Base-by-base conservation (phyloP, 2,797 vertebrate genomes). In the Glossophaga mutica region DNA sequence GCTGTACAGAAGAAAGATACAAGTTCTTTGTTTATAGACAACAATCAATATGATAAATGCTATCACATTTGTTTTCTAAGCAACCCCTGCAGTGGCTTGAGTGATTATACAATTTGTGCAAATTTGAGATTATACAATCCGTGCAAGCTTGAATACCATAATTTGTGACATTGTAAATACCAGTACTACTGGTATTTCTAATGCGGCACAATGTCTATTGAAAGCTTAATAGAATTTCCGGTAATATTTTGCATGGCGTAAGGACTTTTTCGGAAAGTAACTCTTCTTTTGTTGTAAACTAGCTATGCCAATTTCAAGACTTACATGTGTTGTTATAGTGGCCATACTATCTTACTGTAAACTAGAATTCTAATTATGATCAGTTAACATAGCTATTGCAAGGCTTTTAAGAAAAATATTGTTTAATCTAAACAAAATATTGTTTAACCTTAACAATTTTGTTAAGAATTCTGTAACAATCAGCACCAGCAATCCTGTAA, bases 371-470 rank as follows among this genome's bases (percentile, higher is more conserved):
- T 96, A 95, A 95, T 91, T 96, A 91, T 87, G 96, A 96, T 95
- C 73, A 95, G 85, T 95, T 97, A 88, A 81, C 37, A 70, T 90
- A 96, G 96, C 92, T 97, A 48, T 68, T 94, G 46, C 34, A 87
- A 86, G 94, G 46, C 34, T 85, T 95, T 97, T 95, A 96, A 90
- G 88, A 82, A 97, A 96, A 96, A 93, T 46, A 90, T 42, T 62
- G 19, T 95, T 96, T 95, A 97, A 42, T 32, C 57, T 93, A 97
- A 98, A 93, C 59, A 62, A 62, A 62, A 93, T 46, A 90, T 34
- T 57, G 18, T 96, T 97, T 96, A 96, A 44, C 42, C 52, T 94
- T 97, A 98, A 94, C 59, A 94, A 96, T 94, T 97, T 97, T 98
- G 94, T 91, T 95, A 87, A 90, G 90, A 94, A 97, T 85, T 96